Evolutionary conservation across 2,888 invertebrate genomes (phyloP), one percentile per base, ranked within the genome.

Genomic region (Anarsia innoxiella): DNA sequence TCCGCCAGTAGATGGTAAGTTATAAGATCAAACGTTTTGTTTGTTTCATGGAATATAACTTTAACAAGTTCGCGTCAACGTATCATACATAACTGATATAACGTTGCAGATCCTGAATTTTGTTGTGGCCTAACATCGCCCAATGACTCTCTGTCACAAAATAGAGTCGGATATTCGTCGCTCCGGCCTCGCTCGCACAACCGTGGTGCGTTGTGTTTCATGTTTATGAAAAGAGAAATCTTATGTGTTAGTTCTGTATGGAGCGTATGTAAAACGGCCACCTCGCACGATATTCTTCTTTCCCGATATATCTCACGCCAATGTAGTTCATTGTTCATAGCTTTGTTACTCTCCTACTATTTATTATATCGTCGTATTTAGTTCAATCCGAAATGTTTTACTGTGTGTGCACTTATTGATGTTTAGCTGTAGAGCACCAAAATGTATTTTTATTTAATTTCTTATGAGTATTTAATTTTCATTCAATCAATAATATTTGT

Each of bases 91-190:
- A 16, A 26, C 12, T 11, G 26, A 35, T 69, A 51, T 72, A 51
- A 85, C 87, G 88, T 91, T 93, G 79, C 93, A 93, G 93, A 93
- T 93, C 92, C 92, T 80, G 93, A 92, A 88, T 93, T 93, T 88
- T 93, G 93, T 90, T 93, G 93, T 88, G 93, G 92, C 80, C 89
- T 93, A 83, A 90, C 89, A 67, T 89, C 91, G 68, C 93, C 93
- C 67, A 91, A 90, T 85, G 88, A 87, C 86, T 91, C 91, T 79
- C 88, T 88, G 80, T 89, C 88, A 69, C 83, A 86, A 77, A 87
- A 88, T 84, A 84, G 66, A 63, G 78, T 84, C 62, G 85, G 85
- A 49, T 69, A 80, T 44, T 71, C 83, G 36, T 82, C 83, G 47
- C 84, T 83, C 40, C 79, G 84, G 73, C 84, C 86, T 45, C 85